Evolutionary conservation across 2,797 vertebrate genomes (phyloP), one percentile per base, ranked within the genome.

Genomic region (Lepidocolaptes lacrymiger): DNA sequence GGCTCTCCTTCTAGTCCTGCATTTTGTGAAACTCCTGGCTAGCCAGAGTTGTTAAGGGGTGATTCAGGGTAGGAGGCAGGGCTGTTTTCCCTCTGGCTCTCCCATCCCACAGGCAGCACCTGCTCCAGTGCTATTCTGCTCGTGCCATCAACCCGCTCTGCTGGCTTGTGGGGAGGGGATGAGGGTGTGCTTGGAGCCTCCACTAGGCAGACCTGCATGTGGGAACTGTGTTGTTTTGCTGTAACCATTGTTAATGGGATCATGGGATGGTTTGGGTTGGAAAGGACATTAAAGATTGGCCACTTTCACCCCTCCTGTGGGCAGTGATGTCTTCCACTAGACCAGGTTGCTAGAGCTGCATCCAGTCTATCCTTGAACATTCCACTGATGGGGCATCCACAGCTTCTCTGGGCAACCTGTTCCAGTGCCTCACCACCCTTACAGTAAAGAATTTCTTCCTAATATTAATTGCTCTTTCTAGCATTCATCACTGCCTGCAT

Each of bases 81-180:
- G 41, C n/a, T 3, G 0, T 37, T 56, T 67, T 37, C 20, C 8
- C 7, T 28, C 48, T 5, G 3, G 10, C 37, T 77, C 22, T 39
- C 20, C 30, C 2, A 0, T 41, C 28, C 36, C 17, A 8, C 39
- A 24, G 32, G 28, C 66, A 89, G 61, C 22, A 26, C 32, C 14
- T 30, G 54, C 12, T 55, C 15, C 44, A 10, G 26, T 48, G 28
- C 55, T 80, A 67, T 72, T 54, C 75, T 58, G 39, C 43, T 73
- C 2, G 1, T n/a, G 44, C 61, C 0, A 0, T 22, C 11, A 39
- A 34, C 55, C 44, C 2, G 2, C 74, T 71, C 54, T 49, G 64
- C 39, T 1, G 1, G 20, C n/a, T n/a, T 48, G 43, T 7, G 2
- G 39, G 30, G 28, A 54, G 30, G 14, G 43, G 7, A 27, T 2